Conservation (phyloP, 2,113 vertebrate species). For the Rhinolophus ferrumequinum region DNA sequence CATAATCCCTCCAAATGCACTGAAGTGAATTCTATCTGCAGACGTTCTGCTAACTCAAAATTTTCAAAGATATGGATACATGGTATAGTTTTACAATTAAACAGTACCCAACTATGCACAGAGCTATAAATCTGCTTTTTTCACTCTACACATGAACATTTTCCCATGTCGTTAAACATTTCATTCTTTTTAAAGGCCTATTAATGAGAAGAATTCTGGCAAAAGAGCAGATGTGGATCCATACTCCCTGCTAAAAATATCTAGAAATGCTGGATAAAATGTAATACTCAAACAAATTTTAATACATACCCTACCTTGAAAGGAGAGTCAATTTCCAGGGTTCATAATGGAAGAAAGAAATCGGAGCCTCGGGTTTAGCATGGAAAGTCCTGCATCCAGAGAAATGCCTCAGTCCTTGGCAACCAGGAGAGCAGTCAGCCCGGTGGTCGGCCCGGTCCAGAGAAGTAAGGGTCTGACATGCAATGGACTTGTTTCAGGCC, state of each 20-base stretch:
- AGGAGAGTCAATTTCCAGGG: not conserved
- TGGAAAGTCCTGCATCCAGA: not conserved
- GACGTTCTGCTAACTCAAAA: conserved; percentile 4
- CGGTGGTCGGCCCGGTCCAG: no score
- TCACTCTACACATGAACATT: not conserved
- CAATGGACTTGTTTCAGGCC: no score
- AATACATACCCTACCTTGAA: conserved; percentile 16
- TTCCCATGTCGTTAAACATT: not conserved
- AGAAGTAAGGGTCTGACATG: no score
- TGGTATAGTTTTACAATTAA: not conserved
- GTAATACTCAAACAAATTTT: not conserved
- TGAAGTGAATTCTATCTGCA: not conserved
- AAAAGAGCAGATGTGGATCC: not conserved
- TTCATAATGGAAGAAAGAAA: not conserved
- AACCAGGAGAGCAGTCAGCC: no score
- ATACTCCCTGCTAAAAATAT: not conserved
- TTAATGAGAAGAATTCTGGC: not conserved
- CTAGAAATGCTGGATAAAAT: not conserved
- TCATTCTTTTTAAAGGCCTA: conserved; percentile 12
- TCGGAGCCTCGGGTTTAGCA: not conserved
- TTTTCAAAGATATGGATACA: not conserved
- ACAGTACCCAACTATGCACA: not conserved
- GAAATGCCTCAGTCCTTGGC: not conserved
- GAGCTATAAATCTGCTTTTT: not conserved
- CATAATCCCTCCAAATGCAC: not conserved